These are phyloP conservation scores for Oopsacas minuta DNA, from an alignment of 37 sponge, comb jelly and placozoan genomes.

Conservation along the genomic window DNA sequence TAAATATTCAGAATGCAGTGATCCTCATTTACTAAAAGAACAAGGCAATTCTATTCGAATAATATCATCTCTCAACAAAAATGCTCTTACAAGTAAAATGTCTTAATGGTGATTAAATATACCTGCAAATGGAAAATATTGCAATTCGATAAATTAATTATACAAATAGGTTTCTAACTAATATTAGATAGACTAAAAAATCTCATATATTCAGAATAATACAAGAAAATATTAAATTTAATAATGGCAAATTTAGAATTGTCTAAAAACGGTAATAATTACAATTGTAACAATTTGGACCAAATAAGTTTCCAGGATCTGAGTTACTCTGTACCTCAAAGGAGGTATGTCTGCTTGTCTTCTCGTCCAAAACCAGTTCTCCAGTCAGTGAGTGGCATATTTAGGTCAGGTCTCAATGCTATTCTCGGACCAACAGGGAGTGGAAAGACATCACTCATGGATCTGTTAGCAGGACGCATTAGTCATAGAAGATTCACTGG, in stretches of 20 bases:
- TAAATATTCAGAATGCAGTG: too few species aligned
- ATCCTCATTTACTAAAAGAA: too few species aligned
- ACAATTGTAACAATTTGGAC: neutral
- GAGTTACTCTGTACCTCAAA: neutral
- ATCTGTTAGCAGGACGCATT: conserved; percentile 56
- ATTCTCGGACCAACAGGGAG: neutral
- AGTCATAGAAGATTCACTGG: conserved; percentile 22
- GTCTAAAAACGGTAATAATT: neutral
- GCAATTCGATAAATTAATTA: too few species aligned
- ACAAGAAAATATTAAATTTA: neutral
- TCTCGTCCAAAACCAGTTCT: neutral
- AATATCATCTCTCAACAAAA: too few species aligned
- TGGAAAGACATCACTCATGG: conserved; percentile 28
- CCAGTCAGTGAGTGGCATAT: neutral
- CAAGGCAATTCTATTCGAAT: too few species aligned
- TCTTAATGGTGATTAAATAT: too few species aligned
- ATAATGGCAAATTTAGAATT: neutral
- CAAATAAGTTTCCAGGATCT: neutral
- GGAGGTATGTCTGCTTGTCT: neutral
- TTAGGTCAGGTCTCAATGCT: neutral
- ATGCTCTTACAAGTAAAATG: too few species aligned
- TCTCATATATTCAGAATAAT: neutral
- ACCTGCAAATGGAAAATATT: too few species aligned
- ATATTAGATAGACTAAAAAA: too few species aligned
- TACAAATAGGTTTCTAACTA: too few species aligned